Percentiles rank a stretch among this genome's conserved stretches.
These are phyloP conservation scores for Caerostris darwini DNA, from an alignment of 1,140 invertebrate species.

Conservation along the genomic window DNA sequence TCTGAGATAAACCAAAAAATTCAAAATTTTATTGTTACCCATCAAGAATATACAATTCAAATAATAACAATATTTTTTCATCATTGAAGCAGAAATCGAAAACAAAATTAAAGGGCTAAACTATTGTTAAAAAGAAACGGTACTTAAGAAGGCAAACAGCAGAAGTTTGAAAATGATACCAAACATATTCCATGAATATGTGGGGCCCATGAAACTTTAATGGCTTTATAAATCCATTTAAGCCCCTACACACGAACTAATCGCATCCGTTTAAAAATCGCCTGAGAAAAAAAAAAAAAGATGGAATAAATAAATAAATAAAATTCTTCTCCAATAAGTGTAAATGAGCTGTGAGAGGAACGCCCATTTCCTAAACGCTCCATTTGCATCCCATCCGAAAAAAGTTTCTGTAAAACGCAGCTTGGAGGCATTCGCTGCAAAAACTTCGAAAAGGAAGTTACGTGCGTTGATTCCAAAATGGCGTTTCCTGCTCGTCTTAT, in stretches of 20 bases:
- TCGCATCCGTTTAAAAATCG: slow-evolving; percentile 41
- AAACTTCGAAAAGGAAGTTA: not conserved
- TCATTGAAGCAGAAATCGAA: too few relatives aligned
- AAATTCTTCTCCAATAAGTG: slow-evolving; percentile 14
- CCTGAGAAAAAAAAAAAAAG: not conserved
- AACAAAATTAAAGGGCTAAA: too few relatives aligned
- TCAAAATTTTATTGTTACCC: too few relatives aligned
- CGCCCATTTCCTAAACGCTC: slow-evolving; percentile 43
- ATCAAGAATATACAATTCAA: too few relatives aligned
- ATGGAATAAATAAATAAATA: not conserved
- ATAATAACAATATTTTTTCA: too few relatives aligned
- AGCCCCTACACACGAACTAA: slow-evolving; percentile 25
- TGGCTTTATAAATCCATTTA: not conserved
- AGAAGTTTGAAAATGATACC: too few relatives aligned
- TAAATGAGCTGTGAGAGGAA: slow-evolving; percentile 46
- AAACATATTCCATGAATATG: too few relatives aligned
- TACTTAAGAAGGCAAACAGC: too few relatives aligned
- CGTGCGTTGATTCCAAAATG: slow-evolving; percentile 45
- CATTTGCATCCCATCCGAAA: slow-evolving; percentile 26
- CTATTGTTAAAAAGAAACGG: too few relatives aligned
- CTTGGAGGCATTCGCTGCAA: slow-evolving; percentile 3
- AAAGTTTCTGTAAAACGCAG: slow-evolving; percentile 35
- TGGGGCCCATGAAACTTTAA: too few relatives aligned
- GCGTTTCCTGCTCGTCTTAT: slow-evolving; percentile 27
- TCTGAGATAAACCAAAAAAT: too few relatives aligned